A percentile compares a stretch with the other conserved stretches of the same genome.
These are phyloP conservation scores for Spermophilus dauricus DNA, from an alignment of 2,113 vertebrate genomes.

Conservation along the genomic window DNA sequence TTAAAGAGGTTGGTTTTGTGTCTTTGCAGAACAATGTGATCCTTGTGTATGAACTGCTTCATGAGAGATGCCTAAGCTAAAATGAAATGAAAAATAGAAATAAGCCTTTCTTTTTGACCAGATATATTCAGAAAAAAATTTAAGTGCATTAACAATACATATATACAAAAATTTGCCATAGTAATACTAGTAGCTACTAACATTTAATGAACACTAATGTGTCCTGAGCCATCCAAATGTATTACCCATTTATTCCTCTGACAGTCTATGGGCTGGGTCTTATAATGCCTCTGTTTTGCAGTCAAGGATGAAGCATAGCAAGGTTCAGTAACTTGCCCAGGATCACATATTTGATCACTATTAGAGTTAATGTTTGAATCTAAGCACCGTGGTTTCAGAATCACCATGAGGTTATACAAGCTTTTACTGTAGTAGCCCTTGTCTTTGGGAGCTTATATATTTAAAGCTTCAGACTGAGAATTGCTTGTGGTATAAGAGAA, in stretches of 20 bases:
- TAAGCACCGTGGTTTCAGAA: not conserved
- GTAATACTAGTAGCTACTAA: not conserved
- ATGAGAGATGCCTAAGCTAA: constrained; percentile 21
- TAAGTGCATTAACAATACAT: not conserved
- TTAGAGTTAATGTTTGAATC: not conserved
- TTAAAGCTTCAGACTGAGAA: not conserved
- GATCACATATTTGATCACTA: not conserved
- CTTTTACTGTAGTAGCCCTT: not conserved
- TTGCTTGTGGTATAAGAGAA: not conserved
- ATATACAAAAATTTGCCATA: not conserved
- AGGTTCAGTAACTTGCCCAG: not conserved
- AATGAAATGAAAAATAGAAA: not conserved
- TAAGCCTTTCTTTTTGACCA: not conserved
- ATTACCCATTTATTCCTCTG: not conserved
- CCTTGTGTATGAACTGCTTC: not conserved
- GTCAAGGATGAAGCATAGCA: not conserved
- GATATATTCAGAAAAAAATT: not conserved
- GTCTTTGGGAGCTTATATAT: not conserved
- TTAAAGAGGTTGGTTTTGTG: not conserved
- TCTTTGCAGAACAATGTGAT: not conserved
- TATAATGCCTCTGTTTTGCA: not conserved
- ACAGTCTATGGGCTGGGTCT: not conserved
- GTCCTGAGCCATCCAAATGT: not conserved
- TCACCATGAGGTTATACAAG: not conserved
- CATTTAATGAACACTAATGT: not conserved